Base-by-base conservation (phyloP, 2,113 vertebrate species). In the Hydropotes inermis region DNA sequence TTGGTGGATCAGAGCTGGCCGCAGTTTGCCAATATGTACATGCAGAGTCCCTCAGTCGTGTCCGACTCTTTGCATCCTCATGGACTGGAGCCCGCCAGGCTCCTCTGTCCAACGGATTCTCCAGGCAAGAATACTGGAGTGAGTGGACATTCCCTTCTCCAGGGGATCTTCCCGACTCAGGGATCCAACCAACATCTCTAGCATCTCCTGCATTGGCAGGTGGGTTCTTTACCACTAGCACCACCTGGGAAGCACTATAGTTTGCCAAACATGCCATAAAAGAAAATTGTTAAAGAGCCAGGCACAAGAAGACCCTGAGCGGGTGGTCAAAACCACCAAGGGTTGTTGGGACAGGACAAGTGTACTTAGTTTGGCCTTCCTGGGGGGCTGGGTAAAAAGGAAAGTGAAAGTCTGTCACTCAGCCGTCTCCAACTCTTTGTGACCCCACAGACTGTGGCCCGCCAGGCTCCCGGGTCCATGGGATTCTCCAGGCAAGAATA, bases 321-420 rank as follows among this genome's bases (percentile, higher is more conserved):
- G 6, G 39, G 33, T 0, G 0, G 21, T 25, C 47, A 39, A 33
- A 78, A 25, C 58, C 33, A 25, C 58, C 33, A 1, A 54, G 28
- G 11, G n/a, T 0, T 3, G 19, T 7, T 4, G 0, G 57, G 8
- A 39, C 12, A 45, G 45, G 33, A 19, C 13, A 54, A 3, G 3
- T 1, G 33, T 15, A 8, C 25, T 27, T 21, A 11, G 43, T 10
- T 25, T 10, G 39, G 12, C 70, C 58, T 28, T 78, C 33, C 81
- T 3, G 7, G 33, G 60, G 3, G 39, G 60, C 50, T 27, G 3
- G 12, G 8, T 27, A 5, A 60, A 14, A 64, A 43, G 10, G 17
- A 67, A 21, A 36, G 33, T 5, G 64, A 11, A 19, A 36, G 4
- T 21, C 33, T 1, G 8, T 36, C 64, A 11, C 33, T 19, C 2